phyloP scores from a whole-genome alignment of 2,888 invertebrate species.

The Nymphalis urticae region DNA sequence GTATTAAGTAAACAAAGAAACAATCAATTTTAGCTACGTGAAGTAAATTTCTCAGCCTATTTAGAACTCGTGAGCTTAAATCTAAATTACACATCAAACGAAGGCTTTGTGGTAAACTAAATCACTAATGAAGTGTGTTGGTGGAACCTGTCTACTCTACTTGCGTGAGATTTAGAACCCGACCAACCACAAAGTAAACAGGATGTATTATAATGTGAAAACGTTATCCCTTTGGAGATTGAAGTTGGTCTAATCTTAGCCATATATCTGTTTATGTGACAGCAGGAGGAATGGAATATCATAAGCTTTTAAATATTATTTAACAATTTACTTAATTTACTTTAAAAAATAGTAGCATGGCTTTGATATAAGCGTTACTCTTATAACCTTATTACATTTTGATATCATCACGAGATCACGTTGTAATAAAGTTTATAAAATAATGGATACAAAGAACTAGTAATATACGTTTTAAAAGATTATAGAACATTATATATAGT shows the following conservation, averaged over 20 bases:
- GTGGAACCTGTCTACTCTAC: constrained; percentile 4
- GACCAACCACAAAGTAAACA: constrained; percentile 1
- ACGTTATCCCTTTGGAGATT: neutral
- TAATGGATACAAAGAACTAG: no score
- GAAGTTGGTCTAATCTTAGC: neutral
- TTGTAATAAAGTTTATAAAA: no score
- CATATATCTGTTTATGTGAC: neutral
- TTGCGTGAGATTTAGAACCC: neutral
- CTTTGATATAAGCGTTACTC: no score
- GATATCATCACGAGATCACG: no score
- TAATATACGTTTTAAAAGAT: no score
- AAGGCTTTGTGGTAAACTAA: constrained; percentile 11
- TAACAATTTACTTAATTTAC: no score
- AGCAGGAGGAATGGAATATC: no score
- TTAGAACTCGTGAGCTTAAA: constrained; percentile 2
- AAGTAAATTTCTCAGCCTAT: neutral
- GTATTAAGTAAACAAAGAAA: neutral
- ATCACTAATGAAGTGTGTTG: constrained; percentile 14
- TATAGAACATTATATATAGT: no score
- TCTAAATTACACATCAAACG: constrained; percentile 7
- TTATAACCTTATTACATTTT: no score
- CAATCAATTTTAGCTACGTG: neutral
- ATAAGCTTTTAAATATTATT: no score
- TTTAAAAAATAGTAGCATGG: no score
- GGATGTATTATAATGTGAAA: neutral